Percentiles rank a stretch among this genome's conserved stretches.
phyloP scores from a whole-genome alignment of 2,113 vertebrate species.

The Oxyura jamaicensis region DNA sequence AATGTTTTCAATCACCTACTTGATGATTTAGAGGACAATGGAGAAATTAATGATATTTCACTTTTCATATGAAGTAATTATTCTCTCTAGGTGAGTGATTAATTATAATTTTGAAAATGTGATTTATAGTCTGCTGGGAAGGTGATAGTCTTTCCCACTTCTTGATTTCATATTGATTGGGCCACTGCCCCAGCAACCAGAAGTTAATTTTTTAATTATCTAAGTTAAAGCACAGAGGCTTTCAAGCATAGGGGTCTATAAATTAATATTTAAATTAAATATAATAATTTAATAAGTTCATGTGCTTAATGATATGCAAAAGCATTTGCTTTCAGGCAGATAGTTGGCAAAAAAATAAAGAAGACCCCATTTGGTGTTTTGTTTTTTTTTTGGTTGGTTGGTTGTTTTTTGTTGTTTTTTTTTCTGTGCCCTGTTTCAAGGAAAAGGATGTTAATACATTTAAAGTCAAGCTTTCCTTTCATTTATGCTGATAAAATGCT shows the following conservation, averaged over 20 bases:
- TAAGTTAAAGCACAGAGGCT: constrained; percentile 2
- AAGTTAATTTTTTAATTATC: constrained; percentile 52
- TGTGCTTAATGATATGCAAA: background rate
- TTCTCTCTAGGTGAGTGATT: constrained; percentile 55
- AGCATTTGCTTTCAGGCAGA: background rate
- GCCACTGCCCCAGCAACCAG: constrained; percentile 39
- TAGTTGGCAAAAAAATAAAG: background rate
- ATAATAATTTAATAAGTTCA: constrained; percentile 6
- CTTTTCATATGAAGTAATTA: constrained; percentile 32
- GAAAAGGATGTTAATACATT: background rate
- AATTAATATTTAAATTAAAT: constrained; percentile 61
- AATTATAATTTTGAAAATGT: constrained; percentile 37
- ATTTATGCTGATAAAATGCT: constrained; percentile 31
- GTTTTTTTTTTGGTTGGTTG: background rate
- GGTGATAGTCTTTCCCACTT: constrained; percentile 33
- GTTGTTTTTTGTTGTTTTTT: background rate
- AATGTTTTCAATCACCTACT: background rate
- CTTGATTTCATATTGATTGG: constrained; percentile 59
- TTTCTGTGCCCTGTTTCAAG: background rate
- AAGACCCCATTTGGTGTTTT: background rate
- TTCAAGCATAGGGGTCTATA: constrained; percentile 10
- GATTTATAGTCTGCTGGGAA: constrained; percentile 46
- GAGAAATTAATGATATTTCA: constrained; percentile 24
- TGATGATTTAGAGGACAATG: constrained; percentile 29
- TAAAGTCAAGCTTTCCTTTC: constrained; percentile 21